Percentiles rank a stretch among this genome's conserved stretches.
These are phyloP conservation scores for Olivierus martensii DNA, from an alignment of 1,140 invertebrate genomes.

Conservation along the genomic window DNA sequence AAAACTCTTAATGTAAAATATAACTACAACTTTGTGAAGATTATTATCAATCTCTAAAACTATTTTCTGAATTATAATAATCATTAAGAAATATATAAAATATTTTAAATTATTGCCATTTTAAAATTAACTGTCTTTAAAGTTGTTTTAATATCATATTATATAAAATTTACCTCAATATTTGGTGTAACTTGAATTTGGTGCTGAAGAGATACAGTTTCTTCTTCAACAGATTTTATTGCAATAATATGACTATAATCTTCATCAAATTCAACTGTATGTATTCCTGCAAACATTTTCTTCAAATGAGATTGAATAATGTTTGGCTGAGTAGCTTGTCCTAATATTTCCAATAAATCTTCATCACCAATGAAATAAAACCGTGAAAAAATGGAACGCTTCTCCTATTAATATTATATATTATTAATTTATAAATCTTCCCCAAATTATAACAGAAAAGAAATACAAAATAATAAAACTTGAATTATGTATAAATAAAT, in stretches of 20 bases:
- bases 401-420: conserved; percentile 53
- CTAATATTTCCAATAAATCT: conserved; percentile 83
- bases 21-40: too few relatives aligned
- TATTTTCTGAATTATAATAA: too few relatives aligned
- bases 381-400: conserved; percentile 79
- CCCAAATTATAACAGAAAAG: too few relatives aligned
- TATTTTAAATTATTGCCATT: too few relatives aligned
- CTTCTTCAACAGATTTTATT: conserved; percentile 67
- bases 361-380: conserved; percentile 96
- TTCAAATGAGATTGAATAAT: conserved; percentile 86
- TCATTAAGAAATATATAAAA: too few relatives aligned
- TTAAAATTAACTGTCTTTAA: too few relatives aligned
- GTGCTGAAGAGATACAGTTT: conserved; percentile 59
- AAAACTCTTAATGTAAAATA: too few relatives aligned
- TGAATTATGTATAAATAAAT: too few relatives aligned
- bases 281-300: conserved; percentile 76
- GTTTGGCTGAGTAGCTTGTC: conserved; percentile 64
- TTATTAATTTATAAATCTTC: too few relatives aligned
- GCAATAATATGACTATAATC: conserved; percentile 45
- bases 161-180: conserved; percentile 50
- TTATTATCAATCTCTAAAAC: background rate
- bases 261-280: conserved; percentile 52
- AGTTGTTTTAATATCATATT: background rate
- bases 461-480: too few relatives aligned
- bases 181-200: conserved; percentile 59